Percentiles rank a stretch among this genome's conserved stretches.
Evolutionary conservation across 2,888 invertebrate genomes (phyloP).

Genomic region (Plebejus melissa): DNA sequence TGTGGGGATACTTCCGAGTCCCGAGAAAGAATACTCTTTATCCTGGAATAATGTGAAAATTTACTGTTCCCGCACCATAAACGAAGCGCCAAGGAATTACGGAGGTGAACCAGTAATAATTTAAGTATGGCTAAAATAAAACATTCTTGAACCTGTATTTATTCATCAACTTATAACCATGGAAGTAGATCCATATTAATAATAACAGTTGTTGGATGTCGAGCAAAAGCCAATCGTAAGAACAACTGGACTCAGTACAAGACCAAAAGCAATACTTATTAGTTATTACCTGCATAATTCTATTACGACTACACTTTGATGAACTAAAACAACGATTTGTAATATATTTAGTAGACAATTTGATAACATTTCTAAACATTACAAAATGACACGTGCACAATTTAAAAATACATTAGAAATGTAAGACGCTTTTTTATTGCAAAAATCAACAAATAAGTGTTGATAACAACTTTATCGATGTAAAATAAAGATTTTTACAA

Average conservation of each 20-base stretch:
- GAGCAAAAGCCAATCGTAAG: background rate
- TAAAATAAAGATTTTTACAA: background rate
- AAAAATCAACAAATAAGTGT: background rate
- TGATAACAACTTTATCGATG: background rate
- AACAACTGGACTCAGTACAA: background rate
- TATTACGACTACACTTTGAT: background rate
- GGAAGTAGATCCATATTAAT: too few species aligned
- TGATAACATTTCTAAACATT: background rate
- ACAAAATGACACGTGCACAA: background rate
- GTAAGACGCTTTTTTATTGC: background rate
- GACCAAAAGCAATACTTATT: background rate
- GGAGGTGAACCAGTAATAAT: too few species aligned
- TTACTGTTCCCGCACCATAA: too few species aligned
- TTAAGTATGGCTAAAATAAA: too few species aligned
- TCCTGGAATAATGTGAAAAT: too few species aligned
- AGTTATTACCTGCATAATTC: conserved; percentile 5
- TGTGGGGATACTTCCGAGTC: too few species aligned
- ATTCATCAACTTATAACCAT: too few species aligned
- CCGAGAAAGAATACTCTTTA: too few species aligned
- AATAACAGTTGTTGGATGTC: too few species aligned
- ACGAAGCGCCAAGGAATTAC: too few species aligned
- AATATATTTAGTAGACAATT: background rate
- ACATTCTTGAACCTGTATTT: too few species aligned
- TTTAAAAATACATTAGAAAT: background rate
- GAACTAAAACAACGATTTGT: conserved; percentile 14